Evolutionary conservation across 2,888 invertebrate species (phyloP), one percentile per base, ranked within the genome.

Genomic region (Nymphalis urticae): DNA sequence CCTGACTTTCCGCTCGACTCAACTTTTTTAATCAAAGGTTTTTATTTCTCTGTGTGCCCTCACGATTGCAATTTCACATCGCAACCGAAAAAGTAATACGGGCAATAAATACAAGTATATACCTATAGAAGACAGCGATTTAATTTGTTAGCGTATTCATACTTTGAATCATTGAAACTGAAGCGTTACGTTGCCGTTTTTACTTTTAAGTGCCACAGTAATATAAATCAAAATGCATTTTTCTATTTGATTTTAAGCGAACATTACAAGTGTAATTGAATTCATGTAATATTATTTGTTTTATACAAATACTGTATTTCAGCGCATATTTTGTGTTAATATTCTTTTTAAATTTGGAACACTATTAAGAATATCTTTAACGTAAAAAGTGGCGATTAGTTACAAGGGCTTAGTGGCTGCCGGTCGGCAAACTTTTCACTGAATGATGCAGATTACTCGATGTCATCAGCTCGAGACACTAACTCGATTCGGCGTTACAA

Each of bases 21-120:
- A 75, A 75, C 75, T 75, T 75, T 75, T 75, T 75, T 75, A 75
- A 75, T 75, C 75, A 75, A 75, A 72, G 72, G 68, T 73, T 73
- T 72, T 73, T 74, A 75, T 72, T 74, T 70, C 72, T 69, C 69
- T 62, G 72, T 74, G 69, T 70, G 69, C 64, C 69, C 69, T 54
- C 68, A 71, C 68, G 70, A 63, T 61, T 70, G 70, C 70, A 70
- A 68, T 72, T 72, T 66, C 68, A 68, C 68, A 64, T 53, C 27
- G 70, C 72, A 63, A 62, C 53, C 70, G 68, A 50, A 70, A 71
- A 70, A 66, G 72, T 66, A 72, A 70, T 64, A 68, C 54, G 59
- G 42, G 62, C 65, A 68, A 70, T 70, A 72, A 70, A 72, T 72
- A 66, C 65, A 68, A 70, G 50, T 70, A 47, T 42, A 58, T 19